Conservation (phyloP, 2,888 invertebrate species). For the Sinotaia quadrata region DNA sequence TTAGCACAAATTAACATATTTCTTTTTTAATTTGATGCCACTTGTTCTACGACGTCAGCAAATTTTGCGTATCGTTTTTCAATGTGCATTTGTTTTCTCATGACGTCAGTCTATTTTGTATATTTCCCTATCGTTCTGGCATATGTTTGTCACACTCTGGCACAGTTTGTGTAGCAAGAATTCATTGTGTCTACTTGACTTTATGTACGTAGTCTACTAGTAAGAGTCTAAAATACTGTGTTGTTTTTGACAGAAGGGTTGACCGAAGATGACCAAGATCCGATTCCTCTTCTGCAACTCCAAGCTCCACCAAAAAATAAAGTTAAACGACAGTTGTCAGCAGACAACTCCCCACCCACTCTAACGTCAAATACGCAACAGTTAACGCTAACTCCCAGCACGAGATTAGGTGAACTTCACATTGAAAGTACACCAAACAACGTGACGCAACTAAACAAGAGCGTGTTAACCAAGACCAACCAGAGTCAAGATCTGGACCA, state of each 20-base stretch:
- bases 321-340: conserved; percentile 12
- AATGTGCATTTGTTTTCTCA: conserved; percentile 1
- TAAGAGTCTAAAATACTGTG: not conserved
- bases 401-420: too few relatives aligned
- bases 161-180: too few relatives aligned
- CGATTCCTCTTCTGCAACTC: conserved; percentile 13
- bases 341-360: conserved; percentile 20
- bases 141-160: too few relatives aligned
- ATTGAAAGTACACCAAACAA: too few relatives aligned
- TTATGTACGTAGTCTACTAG: conserved; percentile 2
- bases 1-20: too few relatives aligned
- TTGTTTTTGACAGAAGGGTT: not conserved
- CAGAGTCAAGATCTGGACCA: too few relatives aligned
- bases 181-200: not conserved
- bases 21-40: too few relatives aligned
- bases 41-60: too few relatives aligned
- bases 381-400: too few relatives aligned
- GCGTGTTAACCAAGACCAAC: too few relatives aligned
- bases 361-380: too few relatives aligned
- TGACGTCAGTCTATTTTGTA: not conserved
- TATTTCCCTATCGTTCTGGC: not conserved
- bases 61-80: not conserved
- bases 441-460: too few relatives aligned
- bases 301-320: conserved; percentile 22
- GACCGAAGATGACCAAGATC: not conserved